These are phyloP conservation scores for Acinonyx jubatus DNA, from an alignment of 2,113 vertebrate species.

Conservation along the genomic window DNA sequence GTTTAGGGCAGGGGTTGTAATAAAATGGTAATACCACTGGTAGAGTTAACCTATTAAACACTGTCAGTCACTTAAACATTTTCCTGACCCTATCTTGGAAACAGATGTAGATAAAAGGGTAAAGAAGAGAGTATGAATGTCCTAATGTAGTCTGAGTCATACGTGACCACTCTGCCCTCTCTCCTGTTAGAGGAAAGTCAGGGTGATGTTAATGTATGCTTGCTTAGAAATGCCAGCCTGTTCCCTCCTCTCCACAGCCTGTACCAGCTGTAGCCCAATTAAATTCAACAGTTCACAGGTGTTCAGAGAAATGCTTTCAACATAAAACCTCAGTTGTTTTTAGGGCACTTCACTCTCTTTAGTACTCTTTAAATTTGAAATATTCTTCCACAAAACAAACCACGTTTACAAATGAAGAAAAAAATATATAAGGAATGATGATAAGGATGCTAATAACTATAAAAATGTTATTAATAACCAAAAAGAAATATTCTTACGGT, in stretches of 20 bases:
- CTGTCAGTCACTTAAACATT: slow-evolving; percentile 15
- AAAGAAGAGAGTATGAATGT: background rate
- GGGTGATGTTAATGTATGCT: background rate
- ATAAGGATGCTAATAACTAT: background rate
- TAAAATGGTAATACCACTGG: background rate
- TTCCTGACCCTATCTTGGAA: background rate
- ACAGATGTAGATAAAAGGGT: background rate
- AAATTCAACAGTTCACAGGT: slow-evolving; percentile 71
- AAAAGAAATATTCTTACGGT: background rate
- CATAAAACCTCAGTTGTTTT: slow-evolving; percentile 57
- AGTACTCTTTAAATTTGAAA: slow-evolving; percentile 44
- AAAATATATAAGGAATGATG: background rate
- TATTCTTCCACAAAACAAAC: background rate
- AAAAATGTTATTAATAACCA: background rate
- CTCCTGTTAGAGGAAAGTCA: background rate
- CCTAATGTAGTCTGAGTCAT: background rate
- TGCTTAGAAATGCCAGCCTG: background rate
- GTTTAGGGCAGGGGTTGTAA: background rate
- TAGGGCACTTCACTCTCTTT: slow-evolving; percentile 45
- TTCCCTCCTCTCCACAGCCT: background rate
- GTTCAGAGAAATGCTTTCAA: slow-evolving; percentile 58
- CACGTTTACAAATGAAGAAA: slow-evolving; percentile 4
- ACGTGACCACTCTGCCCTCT: background rate
- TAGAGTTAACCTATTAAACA: background rate
- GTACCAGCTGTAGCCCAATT: slow-evolving; percentile 62